Evolutionary conservation across 2,113 vertebrate species (phyloP), one percentile per base, ranked within the genome.

Genomic region (Megalops atlanticus): DNA sequence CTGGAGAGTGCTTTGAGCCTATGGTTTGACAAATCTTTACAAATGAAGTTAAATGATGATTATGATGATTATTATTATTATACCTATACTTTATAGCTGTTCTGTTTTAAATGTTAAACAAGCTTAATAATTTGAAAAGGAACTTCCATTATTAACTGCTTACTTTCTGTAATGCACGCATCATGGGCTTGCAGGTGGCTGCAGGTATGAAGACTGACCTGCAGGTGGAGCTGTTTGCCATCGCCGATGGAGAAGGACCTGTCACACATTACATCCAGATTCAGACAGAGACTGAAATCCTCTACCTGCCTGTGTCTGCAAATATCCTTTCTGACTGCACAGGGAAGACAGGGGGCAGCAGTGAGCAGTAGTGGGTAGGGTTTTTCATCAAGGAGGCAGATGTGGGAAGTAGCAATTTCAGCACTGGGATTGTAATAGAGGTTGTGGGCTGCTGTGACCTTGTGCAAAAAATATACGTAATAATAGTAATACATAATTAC

Each of bases 231-330:
- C 85, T 98, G 64, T 93, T 94, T 68, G 94, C 96, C 82, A 92
- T 91, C 90, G 85, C 89, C 10, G 85, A 87, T 68, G 91, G 88
- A 7, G 76, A 83, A 24, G 86, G 84, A 40, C 81, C 91, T 72
- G n/a, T 96, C 86, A 90, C 87, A 5, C 87, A 96, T 35, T 88
- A 91, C 39, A 92, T 98, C 54, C 88, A 93, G 92, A 96, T 98
- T 86, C 40, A 92, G 77, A 97, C 95, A 3, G 96, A 98, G 86
- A 91, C 85, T 1, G 95, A 96, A 27, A 91, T 92, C 71, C 84
- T 97, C 39, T 90, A 95, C 85, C 91, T 98, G 79, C 95, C 96
- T 0, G 94, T 97, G 87, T 93, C 90, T 86, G 97, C 96, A 85
- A 95, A 98, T 98, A 98, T 98, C 97, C 95, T 97, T 38, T 81